These are phyloP conservation scores for Peucedramus taeniatus DNA, from an alignment of 2,113 vertebrate genomes.

Conservation along the genomic window DNA sequence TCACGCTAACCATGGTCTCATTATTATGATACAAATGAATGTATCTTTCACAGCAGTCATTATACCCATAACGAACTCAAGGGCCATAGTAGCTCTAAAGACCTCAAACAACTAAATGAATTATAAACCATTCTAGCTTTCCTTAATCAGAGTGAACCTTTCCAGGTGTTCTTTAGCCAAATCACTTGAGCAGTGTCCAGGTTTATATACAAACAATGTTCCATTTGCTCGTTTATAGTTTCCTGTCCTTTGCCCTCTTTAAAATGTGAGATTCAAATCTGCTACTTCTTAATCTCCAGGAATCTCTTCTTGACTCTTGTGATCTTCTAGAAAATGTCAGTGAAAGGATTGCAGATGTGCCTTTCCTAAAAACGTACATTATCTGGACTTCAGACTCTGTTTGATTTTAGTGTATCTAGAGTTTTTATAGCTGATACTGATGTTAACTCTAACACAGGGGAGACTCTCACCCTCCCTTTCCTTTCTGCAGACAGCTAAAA, in stretches of 20 bases:
- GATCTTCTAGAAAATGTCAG: slow-evolving; percentile 11
- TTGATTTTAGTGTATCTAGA: slow-evolving; percentile 1
- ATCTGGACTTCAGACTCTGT: not conserved
- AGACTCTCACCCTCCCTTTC: slow-evolving; percentile 3
- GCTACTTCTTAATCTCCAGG: not conserved
- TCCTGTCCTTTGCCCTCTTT: slow-evolving; percentile 33
- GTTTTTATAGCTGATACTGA: slow-evolving; percentile 14
- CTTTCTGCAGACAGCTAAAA: slow-evolving; percentile 47
- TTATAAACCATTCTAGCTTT: not conserved
- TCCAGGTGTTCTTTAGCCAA: slow-evolving; percentile 41
- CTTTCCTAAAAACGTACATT: not conserved
- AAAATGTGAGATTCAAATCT: not conserved
- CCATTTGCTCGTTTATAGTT: slow-evolving; percentile 42
- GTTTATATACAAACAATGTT: slow-evolving; percentile 42
- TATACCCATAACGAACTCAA: not conserved
- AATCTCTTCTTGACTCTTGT: not conserved
- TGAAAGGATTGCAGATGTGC: not conserved
- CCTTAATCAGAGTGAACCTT: not conserved
- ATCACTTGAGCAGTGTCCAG: slow-evolving; percentile 25
- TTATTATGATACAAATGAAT: not conserved
- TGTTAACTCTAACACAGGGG: slow-evolving; percentile 5
- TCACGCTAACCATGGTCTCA: not conserved
- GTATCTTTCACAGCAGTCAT: not conserved
- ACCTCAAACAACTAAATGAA: not conserved
- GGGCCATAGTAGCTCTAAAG: not conserved